phyloP scores from a whole-genome alignment of 2,797 vertebrate species.

The Periparus ater region DNA sequence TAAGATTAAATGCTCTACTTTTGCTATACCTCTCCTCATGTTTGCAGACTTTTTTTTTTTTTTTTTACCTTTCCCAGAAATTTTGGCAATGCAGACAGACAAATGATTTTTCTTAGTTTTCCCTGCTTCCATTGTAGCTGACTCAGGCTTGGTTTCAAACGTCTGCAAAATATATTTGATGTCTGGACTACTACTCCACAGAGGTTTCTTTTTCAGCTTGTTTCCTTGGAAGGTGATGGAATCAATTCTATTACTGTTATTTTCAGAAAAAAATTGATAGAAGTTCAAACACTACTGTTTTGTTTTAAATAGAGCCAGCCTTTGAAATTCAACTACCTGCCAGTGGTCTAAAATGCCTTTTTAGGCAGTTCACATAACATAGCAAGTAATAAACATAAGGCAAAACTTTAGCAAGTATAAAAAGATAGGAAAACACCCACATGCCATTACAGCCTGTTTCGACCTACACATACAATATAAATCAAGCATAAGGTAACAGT shows the following conservation, averaged over 20 bases:
- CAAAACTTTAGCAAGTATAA: slow-evolving; percentile 17
- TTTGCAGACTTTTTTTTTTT: background rate
- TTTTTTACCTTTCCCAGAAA: background rate
- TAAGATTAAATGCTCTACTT: background rate
- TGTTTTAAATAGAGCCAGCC: slow-evolving; percentile 52
- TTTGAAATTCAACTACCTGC: slow-evolving; percentile 52
- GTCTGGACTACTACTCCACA: slow-evolving; percentile 32
- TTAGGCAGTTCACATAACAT: slow-evolving; percentile 27
- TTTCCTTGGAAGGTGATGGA: slow-evolving; percentile 34
- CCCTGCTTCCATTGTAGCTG: background rate
- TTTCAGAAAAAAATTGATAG: background rate
- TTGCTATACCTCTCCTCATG: background rate
- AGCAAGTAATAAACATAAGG: slow-evolving; percentile 44
- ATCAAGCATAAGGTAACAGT: slow-evolving; percentile 59
- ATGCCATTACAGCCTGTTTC: slow-evolving; percentile 14
- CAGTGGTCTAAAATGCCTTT: slow-evolving; percentile 40
- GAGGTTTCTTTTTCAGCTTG: slow-evolving; percentile 27
- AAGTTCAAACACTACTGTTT: slow-evolving; percentile 48
- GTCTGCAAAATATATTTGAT: slow-evolving; percentile 39
- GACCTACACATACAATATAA: background rate
- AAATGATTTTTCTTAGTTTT: slow-evolving; percentile 10
- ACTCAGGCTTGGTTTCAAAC: slow-evolving; percentile 16
- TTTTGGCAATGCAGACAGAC: background rate
- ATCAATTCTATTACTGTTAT: slow-evolving; percentile 39
- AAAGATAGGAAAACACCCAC: slow-evolving; percentile 41